These are phyloP conservation scores for Drosophila ogumai DNA, from an alignment of 1,140 invertebrate species.

Conservation along the genomic window DNA sequence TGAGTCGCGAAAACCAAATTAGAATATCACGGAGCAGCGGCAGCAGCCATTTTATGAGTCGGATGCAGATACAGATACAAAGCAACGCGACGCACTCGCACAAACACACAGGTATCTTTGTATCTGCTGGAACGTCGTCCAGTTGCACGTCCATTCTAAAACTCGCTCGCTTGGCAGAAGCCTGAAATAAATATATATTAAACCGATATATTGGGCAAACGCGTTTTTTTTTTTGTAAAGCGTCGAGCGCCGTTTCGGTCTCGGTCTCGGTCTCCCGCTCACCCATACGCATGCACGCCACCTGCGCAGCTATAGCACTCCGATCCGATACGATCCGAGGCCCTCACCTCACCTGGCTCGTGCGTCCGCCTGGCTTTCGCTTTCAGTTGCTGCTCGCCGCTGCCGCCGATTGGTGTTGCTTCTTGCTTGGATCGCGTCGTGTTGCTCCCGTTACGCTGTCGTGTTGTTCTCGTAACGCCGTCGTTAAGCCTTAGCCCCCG, in stretches of 20 bases:
- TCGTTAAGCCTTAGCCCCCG: slow-evolving; percentile 18
- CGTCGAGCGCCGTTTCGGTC: background rate
- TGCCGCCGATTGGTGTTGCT: slow-evolving; percentile 77
- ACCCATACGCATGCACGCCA: slow-evolving; percentile 18
- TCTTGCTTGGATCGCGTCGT: slow-evolving; percentile 34
- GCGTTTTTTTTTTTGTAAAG: slow-evolving; percentile 52
- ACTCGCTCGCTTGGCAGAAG: slow-evolving; percentile 29
- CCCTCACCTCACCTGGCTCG: slow-evolving; percentile 62
- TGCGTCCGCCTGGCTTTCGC: slow-evolving; percentile 62
- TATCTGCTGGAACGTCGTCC: slow-evolving; percentile 27
- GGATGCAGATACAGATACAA: slow-evolving; percentile 36
- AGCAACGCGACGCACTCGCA: background rate
- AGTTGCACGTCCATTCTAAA: slow-evolving; percentile 54
- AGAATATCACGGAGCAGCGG: slow-evolving; percentile 62
- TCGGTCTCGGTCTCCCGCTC: slow-evolving; percentile 35
- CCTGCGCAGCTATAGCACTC: slow-evolving; percentile 19
- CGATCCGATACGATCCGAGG: slow-evolving; percentile 60
- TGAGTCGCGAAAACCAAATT: slow-evolving; percentile 68
- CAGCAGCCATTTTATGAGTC: slow-evolving; percentile 49
- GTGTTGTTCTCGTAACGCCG: slow-evolving; percentile 20
- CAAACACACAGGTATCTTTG: background rate
- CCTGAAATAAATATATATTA: slow-evolving; percentile 43
- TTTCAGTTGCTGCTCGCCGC: slow-evolving; percentile 81
- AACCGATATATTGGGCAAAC: slow-evolving; percentile 64
- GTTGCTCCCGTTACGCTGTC: slow-evolving; percentile 24